A percentile compares a stretch with the other conserved stretches of the same genome.
Conservation (phyloP, 2,888 invertebrate species). For the Schrankia costaestrigalis region DNA sequence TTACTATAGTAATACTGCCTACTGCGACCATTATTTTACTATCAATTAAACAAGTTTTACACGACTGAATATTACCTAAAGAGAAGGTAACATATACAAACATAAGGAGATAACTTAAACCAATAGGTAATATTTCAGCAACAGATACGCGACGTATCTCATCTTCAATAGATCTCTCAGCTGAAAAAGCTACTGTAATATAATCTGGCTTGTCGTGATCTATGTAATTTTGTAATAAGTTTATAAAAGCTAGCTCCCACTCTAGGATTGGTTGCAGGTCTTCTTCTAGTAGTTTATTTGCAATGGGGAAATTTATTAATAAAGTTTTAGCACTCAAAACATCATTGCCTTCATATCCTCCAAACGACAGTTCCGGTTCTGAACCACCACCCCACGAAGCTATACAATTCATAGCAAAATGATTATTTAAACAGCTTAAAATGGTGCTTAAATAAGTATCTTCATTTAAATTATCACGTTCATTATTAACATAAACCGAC, state of each 20-base stretch:
- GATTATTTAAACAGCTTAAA: constrained; percentile 64
- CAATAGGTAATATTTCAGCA: constrained; percentile 91
- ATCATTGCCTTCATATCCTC: constrained; percentile 82
- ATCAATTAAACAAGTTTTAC: constrained; percentile 82
- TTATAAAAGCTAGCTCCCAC: constrained; percentile 89
- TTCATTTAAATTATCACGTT: constrained; percentile 74
- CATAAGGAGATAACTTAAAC: constrained; percentile 95
- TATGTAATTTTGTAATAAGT: constrained; percentile 82
- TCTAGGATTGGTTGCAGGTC: constrained; percentile 81
- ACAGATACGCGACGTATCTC: constrained; percentile 93
- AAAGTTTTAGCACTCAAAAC: constrained; percentile 76
- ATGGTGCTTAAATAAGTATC: constrained; percentile 60
- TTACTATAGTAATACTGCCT: constrained; percentile 91
- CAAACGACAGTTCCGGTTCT: constrained; percentile 90
- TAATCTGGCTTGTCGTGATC: constrained; percentile 73
- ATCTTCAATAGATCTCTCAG: constrained; percentile 94
- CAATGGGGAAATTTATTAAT: constrained; percentile 88
- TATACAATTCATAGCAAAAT: constrained; percentile 82
- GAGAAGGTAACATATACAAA: constrained; percentile 94
- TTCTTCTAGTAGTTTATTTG: constrained; percentile 83
- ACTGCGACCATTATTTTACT: constrained; percentile 91
- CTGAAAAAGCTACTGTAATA: constrained; percentile 85
- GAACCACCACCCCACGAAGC: constrained; percentile 94
- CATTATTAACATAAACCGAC: constrained; percentile 88
- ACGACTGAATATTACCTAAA: constrained; percentile 87